Evolutionary conservation across 2,113 vertebrate species (phyloP), one percentile per base, ranked within the genome.

Genomic region (Fulica atra): DNA sequence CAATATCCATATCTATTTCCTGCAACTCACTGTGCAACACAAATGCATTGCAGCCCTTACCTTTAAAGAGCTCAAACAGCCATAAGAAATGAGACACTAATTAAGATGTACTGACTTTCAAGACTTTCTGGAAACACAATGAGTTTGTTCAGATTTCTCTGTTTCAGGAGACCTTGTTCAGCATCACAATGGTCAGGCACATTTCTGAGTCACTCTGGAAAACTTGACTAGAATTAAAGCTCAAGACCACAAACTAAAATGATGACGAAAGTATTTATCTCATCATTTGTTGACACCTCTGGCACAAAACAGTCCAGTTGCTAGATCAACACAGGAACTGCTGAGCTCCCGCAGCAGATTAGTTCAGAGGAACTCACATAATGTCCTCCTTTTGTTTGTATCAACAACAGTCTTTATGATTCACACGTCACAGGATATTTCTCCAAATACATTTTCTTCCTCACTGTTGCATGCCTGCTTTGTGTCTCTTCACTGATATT

Each of bases 141-240:
- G 1, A 2, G 1, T 53, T 85, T 88, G 35, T 46, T 79, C 3
- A 31, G 61, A 73, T 44, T 35, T 20, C 94, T 83, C 50, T 81
- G 21, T 50, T 79, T 81, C 0, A 0, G n/a, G n/a, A 88, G 59
- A 57, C 15, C 54, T 83, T 10, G n/a, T 38, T 91, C 76, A 81
- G 69, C 69, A 78, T 64, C 50, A 78, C 80, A 86, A 93, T 81
- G 48, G 40, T 13, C 36, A 42, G 79, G 51, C 59, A 80, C 51
- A 64, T 89, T 86, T 90, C 88, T 78, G 72, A 93, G 64, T 38
- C 69, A 42, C 33, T 24, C 71, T 0, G 4, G 91, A 91, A 94
- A 95, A 92, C 72, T 74, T 69, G 88, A 91, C 96, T 88, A 91
- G 57, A 93, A 92, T 19, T 77, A 66, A 93, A 92, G 63, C 59